Evolutionary conservation across 2,888 invertebrate species (phyloP).

Genomic region (Galerucella calmariensis): DNA sequence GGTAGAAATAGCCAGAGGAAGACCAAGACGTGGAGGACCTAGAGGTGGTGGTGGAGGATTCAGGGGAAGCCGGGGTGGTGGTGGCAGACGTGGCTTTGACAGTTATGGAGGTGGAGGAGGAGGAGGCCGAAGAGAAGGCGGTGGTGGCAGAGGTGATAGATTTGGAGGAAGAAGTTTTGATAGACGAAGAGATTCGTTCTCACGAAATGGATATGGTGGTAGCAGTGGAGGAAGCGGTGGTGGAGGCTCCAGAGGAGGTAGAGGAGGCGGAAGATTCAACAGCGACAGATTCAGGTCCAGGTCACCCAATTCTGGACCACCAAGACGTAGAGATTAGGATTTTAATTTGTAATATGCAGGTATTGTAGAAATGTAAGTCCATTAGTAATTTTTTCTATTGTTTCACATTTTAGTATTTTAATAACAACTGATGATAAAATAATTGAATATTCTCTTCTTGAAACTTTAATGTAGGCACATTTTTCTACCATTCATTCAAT

Average conservation of each 20-base stretch:
- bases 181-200: constrained; percentile 50
- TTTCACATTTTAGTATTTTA: background rate
- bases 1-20: constrained; percentile 88
- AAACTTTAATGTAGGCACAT: too few species aligned
- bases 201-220: constrained; percentile 45
- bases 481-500: too few species aligned
- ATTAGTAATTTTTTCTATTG: constrained; percentile 4
- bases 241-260: constrained; percentile 49
- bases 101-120: constrained; percentile 49
- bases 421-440: too few species aligned
- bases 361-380: constrained; percentile 25
- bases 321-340: constrained; percentile 48
- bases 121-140: constrained; percentile 51
- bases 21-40: constrained; percentile 74
- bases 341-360: constrained; percentile 17
- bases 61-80: constrained; percentile 60
- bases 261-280: constrained; percentile 52
- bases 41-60: constrained; percentile 71
- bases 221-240: constrained; percentile 52
- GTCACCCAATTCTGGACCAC: constrained; percentile 51
- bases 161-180: constrained; percentile 46
- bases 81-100: constrained; percentile 59
- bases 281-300: constrained; percentile 56
- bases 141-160: constrained; percentile 62
- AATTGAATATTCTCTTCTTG: too few species aligned